Evolutionary conservation across 1,140 invertebrate species (phyloP), one percentile per base, ranked within the genome.

Genomic region (Riptortus pedestris): DNA sequence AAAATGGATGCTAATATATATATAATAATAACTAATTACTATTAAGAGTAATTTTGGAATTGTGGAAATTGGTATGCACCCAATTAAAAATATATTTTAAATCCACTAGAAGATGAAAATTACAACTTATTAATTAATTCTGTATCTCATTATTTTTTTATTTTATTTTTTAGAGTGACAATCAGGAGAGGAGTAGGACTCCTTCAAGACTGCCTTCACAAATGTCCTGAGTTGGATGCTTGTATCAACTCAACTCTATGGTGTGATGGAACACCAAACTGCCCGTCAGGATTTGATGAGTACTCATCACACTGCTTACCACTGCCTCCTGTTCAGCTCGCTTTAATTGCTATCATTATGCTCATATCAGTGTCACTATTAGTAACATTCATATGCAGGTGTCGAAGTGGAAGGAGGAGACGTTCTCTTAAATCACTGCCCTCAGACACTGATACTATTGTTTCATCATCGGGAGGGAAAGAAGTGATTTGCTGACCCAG

Each of bases 401-500:
- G 67, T 0, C 33, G 66, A 16, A 58, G 48, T 22, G 20, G 45
- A 24, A 28, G 61, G 45, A 24, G 57, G 33, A 29, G 57, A 38
- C 51, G 60, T 1, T 45, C 60, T 0, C 61, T 68, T 27, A 69
- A 71, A 29, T 66, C 67, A 14, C 65, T 70, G n/a, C 69, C 69
- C 16, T 70, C 66, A 14, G 71, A 71, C 24, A 70, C 70, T n/a
- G 70, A 71, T 14, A 66, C 70, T 1, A 69, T 72, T 28, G 63
- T 72, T 27, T 63, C 65, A 3, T 65, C 66, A 33, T 58, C 68
- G 43, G 65, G 62, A n/a, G 65, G 64, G 24, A 89, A 90, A 74
- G 88, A 90, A 76, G 85, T 90, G 76, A 89, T 90, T 81, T 90
- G 88, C 88, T 91, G 89, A 91, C 88, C 88, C 81, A 88, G 83